Evolutionary conservation across 2,888 invertebrate genomes (phyloP), one percentile per base, ranked within the genome.

Genomic region (Drosophila recens): DNA sequence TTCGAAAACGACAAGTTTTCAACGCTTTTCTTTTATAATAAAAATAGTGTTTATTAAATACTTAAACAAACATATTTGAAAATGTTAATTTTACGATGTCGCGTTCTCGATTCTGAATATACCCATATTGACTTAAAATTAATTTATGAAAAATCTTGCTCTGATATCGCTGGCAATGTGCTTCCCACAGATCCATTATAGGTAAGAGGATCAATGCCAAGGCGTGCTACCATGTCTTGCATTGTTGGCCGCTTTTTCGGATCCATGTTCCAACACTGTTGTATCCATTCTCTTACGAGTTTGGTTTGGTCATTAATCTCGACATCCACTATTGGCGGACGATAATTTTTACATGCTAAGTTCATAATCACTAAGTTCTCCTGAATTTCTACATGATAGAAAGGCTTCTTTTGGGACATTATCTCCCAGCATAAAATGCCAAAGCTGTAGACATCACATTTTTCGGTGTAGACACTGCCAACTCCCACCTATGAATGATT

Each of bases 391-490:
- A 49, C 1, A 0, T 15, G 4, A 15, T 23, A 3, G 5, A 40
- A 57, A 9, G 79, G 74, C 10, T 10, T 9, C 34, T 45, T 51
- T 4, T 53, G 40, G 1, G 71, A 51, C 33, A 82, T n/a, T 36
- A 64, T 42, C 30, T 79, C 82, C 79, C 82, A 79, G 6, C 66
- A 38, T 11, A 63, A 17, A n/a, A 82, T 68, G 2, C 58, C 75
- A 61, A 71, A 79, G 27, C 82, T 79, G 11, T 66, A 48, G 2
- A 79, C 66, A 71, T 78, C 78, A 9, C 80, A 77, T 49, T 54
- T 66, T 36, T 64, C 52, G 0, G 59, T 53, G 20, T 56, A 48
- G 0, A 0, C 3, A 1, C 0, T 0, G 4, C 3, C 23, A 0
- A 0, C 0, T 0, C 46, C 13, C 0, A 76, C 49, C 78, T 74